Conservation (phyloP, 2,797 vertebrate species). For the Microhierax caerulescens region DNA sequence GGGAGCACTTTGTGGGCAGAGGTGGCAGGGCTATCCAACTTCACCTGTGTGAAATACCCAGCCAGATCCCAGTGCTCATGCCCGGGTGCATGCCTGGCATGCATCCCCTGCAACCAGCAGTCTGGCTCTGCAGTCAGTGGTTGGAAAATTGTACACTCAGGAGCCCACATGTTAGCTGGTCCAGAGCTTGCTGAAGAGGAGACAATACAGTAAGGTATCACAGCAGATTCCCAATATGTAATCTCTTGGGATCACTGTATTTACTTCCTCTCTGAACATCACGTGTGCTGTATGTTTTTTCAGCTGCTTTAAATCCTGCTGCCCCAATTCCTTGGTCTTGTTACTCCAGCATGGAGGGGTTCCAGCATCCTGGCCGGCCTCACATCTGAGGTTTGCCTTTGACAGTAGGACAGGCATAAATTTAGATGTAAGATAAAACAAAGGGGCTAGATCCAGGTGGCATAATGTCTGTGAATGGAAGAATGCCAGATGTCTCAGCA, state of each 20-base stretch:
- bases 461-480: not conserved
- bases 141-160: not conserved
- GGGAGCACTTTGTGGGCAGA: not conserved
- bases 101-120: not conserved
- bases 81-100: not conserved
- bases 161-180: not conserved
- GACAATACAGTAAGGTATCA: not conserved
- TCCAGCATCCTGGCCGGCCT: not conserved
- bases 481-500: not conserved
- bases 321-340: not conserved
- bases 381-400: not conserved
- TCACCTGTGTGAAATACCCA: not conserved
- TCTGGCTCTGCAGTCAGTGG: not conserved
- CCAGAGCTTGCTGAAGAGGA: not conserved
- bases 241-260: not conserved
- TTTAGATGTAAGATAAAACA: not conserved
- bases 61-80: not conserved
- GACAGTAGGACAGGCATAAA: not conserved
- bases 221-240: not conserved
- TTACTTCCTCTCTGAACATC: not conserved
- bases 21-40: not conserved
- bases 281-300: rapidly evolving
- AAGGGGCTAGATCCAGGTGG: not conserved
- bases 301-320: not conserved
- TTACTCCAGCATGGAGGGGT: not conserved